phyloP scores from a whole-genome alignment of 2,113 vertebrate species.

The Coturnix japonica region DNA sequence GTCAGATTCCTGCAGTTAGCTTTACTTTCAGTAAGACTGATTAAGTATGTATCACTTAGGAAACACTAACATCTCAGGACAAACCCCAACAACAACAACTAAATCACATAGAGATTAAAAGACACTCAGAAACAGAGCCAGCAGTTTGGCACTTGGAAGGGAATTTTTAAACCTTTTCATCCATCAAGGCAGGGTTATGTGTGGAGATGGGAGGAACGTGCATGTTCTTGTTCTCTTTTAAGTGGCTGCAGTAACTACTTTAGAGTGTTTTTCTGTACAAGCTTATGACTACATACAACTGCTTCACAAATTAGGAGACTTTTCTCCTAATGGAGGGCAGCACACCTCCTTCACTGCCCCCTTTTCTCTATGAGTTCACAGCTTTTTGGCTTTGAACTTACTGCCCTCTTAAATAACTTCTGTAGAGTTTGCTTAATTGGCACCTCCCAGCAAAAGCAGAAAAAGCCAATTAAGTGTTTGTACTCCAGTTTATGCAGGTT shows the following conservation, averaged over 20 bases:
- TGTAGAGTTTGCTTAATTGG: background rate
- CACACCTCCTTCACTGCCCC: background rate
- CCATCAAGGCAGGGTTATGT: fast-evolving
- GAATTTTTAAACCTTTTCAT: background rate
- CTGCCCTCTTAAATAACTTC: background rate
- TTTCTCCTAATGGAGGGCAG: background rate
- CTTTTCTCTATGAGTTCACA: background rate
- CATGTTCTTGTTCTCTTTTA: fast-evolving
- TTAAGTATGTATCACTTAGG: background rate
- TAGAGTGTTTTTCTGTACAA: background rate
- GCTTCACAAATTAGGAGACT: background rate
- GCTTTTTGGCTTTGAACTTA: background rate
- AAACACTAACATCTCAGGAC: background rate
- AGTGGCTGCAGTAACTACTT: background rate
- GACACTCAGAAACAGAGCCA: background rate
- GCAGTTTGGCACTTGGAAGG: background rate
- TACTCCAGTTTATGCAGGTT: background rate
- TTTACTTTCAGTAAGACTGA: background rate
- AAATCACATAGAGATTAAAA: background rate
- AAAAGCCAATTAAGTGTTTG: background rate
- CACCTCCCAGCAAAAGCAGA: background rate
- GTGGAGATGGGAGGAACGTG: background rate
- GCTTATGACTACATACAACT: background rate
- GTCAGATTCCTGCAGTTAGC: background rate
- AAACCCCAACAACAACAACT: background rate